Percentiles rank a stretch among this genome's conserved stretches.
Conservation (phyloP, 2,113 vertebrate species). For the Chloropsis cyanopogon region DNA sequence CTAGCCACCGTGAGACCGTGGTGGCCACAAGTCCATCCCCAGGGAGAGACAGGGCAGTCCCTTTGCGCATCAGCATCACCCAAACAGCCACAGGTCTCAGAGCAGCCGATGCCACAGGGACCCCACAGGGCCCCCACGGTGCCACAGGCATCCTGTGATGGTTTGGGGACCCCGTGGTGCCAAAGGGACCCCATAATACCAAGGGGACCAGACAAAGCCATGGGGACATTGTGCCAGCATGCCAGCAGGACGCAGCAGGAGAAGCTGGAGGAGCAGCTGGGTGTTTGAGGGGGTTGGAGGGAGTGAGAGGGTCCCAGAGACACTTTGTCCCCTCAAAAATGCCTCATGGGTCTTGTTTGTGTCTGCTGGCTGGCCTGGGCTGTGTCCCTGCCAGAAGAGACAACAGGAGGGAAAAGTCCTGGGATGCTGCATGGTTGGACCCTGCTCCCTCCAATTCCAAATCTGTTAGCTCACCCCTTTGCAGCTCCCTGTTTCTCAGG, state of each 20-base stretch:
- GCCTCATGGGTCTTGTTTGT: fast-evolving
- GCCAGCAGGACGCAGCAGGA: background rate
- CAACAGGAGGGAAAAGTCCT: background rate
- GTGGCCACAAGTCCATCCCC: too few species aligned
- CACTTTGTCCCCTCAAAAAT: background rate
- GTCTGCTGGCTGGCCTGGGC: background rate
- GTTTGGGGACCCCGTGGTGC: fast-evolving
- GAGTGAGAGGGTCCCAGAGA: background rate
- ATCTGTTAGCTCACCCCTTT: background rate
- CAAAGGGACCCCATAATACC: background rate
- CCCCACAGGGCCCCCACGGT: fast-evolving
- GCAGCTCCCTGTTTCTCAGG: background rate
- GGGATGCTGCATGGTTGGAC: fast-evolving
- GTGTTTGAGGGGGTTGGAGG: background rate
- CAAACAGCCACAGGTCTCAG: background rate
- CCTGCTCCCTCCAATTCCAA: background rate
- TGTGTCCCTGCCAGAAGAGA: background rate
- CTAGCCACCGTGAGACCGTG: too few species aligned
- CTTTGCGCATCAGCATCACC: background rate
- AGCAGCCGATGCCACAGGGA: fast-evolving
- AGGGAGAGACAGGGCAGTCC: background rate
- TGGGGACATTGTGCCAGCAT: background rate
- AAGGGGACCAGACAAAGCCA: background rate
- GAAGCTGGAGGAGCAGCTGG: background rate
- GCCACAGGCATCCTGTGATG: background rate